A percentile compares a stretch with the other conserved stretches of the same genome.
These are phyloP conservation scores for Agelas oroides DNA, from an alignment of 37 sponge, comb jelly and placozoan genomes.

Conservation along the genomic window DNA sequence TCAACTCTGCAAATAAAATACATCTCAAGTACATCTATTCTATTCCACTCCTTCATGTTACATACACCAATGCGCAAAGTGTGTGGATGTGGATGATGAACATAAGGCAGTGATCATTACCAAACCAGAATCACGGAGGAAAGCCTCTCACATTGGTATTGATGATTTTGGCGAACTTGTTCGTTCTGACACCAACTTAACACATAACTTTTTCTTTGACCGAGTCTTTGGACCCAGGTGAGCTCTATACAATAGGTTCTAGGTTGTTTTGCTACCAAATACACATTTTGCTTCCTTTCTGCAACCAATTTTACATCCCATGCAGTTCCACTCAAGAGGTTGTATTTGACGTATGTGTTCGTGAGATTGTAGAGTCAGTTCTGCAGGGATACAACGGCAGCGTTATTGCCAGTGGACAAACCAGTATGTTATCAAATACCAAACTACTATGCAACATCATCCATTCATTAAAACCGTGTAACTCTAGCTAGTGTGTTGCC, in stretches of 20 bases:
- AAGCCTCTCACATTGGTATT: conserved; percentile 45
- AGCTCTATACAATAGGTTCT: too few relatives aligned
- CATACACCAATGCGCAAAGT: too few relatives aligned
- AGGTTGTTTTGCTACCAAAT: too few relatives aligned
- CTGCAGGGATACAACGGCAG: conserved; percentile 94
- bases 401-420: conserved; percentile 94
- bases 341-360: conserved; percentile 62
- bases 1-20: too few relatives aligned
- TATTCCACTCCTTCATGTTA: too few relatives aligned
- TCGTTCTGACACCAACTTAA: conserved; percentile 28
- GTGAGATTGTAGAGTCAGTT: conserved; percentile 71
- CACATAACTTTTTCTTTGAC: conserved; percentile 73
- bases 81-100: conserved; percentile 43
- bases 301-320: not conserved
- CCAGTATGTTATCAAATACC: too few relatives aligned
- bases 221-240: conserved; percentile 48
- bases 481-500: not conserved
- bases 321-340: conserved; percentile 66
- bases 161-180: conserved; percentile 64
- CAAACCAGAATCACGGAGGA: conserved; percentile 30
- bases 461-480: not conserved
- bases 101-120: conserved; percentile 23
- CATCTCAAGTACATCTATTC: too few relatives aligned
- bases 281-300: too few relatives aligned
- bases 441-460: too few relatives aligned